These are phyloP conservation scores for Pseudorectes ferrugineus DNA, from an alignment of 2,113 vertebrate genomes.

Conservation along the genomic window DNA sequence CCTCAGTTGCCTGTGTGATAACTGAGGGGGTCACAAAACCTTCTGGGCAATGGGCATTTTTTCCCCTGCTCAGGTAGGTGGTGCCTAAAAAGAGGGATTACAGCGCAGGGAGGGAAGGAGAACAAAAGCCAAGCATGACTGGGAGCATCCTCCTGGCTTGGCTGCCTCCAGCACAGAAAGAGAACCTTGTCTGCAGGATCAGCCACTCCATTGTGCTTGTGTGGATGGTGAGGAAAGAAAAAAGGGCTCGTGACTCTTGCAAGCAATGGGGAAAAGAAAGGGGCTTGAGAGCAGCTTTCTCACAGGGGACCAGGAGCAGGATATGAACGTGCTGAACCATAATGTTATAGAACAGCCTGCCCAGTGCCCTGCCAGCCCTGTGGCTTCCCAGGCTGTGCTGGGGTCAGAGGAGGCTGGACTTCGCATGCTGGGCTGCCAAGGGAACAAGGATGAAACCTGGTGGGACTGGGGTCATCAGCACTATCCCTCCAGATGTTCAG, in stretches of 20 bases:
- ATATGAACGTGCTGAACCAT: background rate
- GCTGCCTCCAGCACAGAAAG: background rate
- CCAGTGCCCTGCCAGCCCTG: background rate
- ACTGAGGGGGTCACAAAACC: background rate
- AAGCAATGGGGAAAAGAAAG: background rate
- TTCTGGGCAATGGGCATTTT: background rate
- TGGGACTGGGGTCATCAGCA: background rate
- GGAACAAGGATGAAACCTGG: background rate
- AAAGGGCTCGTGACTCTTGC: background rate
- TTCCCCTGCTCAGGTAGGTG: fast-evolving
- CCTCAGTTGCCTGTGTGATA: background rate
- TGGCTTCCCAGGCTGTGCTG: background rate
- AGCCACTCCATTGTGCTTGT: background rate
- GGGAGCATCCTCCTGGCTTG: background rate
- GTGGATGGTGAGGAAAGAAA: background rate
- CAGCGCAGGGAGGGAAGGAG: background rate
- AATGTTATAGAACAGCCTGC: background rate
- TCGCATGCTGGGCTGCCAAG: background rate
- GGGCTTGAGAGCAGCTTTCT: background rate
- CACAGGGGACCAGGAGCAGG: background rate
- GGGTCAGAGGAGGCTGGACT: background rate
- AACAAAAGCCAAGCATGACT: background rate
- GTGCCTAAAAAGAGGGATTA: background rate
- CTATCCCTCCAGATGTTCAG: background rate
- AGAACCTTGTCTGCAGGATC: background rate